Percentiles rank a stretch among this genome's conserved stretches.
phyloP scores from a whole-genome alignment of 2,113 vertebrate genomes.

The Sminthopsis crassicaudata region DNA sequence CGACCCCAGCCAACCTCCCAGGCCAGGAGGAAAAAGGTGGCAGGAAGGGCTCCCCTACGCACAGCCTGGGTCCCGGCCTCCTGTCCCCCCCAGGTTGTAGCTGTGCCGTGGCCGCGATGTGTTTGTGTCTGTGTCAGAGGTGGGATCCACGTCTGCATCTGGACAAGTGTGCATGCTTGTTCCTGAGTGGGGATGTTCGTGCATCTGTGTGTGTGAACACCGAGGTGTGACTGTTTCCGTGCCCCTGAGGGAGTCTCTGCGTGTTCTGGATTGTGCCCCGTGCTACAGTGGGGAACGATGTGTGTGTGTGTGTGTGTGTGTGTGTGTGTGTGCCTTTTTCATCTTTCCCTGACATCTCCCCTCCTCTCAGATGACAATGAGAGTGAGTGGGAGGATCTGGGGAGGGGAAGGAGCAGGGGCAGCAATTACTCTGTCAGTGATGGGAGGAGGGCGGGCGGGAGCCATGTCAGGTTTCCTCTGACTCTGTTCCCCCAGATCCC shows the following conservation, averaged over 20 bases:
- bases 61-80: no score
- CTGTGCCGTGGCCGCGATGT: no score
- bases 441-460: not conserved
- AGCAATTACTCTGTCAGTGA: conserved; percentile 5
- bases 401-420: not conserved
- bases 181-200: not conserved
- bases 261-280: no score
- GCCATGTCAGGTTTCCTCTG: not conserved
- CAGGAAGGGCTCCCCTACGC: not conserved
- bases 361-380: not conserved
- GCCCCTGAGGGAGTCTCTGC: no score
- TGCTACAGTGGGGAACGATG: not conserved
- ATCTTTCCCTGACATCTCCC: not conserved
- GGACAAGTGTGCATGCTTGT: not conserved
- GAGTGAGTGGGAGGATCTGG: not conserved
- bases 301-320: not conserved
- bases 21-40: no score
- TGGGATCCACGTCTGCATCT: not conserved
- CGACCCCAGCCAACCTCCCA: not conserved
- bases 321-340: not conserved
- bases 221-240: no score
- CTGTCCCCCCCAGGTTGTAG: no score
- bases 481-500: not conserved
- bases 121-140: not conserved
- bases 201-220: not conserved